Evolutionary conservation across 2,113 vertebrate genomes (phyloP), one percentile per base, ranked within the genome.

Genomic region (Speoplatyrhinus poulsoni): DNA sequence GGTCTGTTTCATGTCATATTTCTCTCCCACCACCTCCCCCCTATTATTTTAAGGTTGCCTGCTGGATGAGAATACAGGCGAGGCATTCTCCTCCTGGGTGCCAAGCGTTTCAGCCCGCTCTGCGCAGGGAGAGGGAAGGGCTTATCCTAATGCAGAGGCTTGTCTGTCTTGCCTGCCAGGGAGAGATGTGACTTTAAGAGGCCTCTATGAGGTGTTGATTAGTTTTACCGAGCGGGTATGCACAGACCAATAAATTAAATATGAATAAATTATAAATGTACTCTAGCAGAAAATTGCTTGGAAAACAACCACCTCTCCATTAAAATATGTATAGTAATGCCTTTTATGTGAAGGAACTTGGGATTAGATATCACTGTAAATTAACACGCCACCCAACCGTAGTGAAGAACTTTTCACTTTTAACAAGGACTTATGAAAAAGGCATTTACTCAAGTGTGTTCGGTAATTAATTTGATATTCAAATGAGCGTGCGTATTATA

Each of bases 391-490:
- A 95, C 88, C 90, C 92, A 86, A 93, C 88, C 89, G 81, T 90
- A 91, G 92, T 93, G 75, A 87, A 94, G 86, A 85, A 92, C 93
- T 94, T 94, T 93, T 94, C 93, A 94, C 93, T 94, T 94, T 93
- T 94, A 94, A 96, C 94, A 94, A 93, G 93, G 94, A 93, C 91
- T 95, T 95, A 83, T 93, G 91, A 94, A 89, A 81, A 90, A 92
- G 86, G 85, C 88, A 90, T 94, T 94, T 92, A 94, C 92, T 94
- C 92, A 91, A 91, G 91, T 94, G 93, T 94, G 94, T 94, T 93
- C 83, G 55, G 92, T 94, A 94, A 96, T 95, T 94, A 94, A 95
- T 95, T 92, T 92, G 90, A 91, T 94, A 94, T 94, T 95, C 89
- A 95, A 94, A 94, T 93, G 91, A 94, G 93, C 86, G 90, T 85